A percentile compares a stretch with the other conserved stretches of the same genome.
These are phyloP conservation scores for Masticophis lateralis DNA, from an alignment of 2,797 vertebrate species.

Conservation along the genomic window DNA sequence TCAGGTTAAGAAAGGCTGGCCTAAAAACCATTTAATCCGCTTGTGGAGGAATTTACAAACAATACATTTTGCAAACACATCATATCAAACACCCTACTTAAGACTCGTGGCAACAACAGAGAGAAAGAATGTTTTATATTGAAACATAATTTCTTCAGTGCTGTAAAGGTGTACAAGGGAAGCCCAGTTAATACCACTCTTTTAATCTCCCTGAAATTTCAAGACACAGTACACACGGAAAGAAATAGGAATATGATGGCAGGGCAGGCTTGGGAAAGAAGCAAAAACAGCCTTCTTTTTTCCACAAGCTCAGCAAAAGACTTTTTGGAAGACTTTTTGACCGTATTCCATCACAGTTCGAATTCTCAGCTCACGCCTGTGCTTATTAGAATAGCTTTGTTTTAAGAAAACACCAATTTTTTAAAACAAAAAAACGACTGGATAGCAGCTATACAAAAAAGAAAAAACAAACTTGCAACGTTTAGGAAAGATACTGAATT, in stretches of 20 bases:
- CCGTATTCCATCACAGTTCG: not conserved
- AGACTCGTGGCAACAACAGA: not conserved
- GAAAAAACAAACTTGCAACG: not conserved
- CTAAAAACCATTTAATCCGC: not conserved
- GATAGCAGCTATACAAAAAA: not conserved
- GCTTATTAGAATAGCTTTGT: not conserved
- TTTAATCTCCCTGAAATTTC: not conserved
- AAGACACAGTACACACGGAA: not conserved
- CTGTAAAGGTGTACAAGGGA: rapidly evolving
- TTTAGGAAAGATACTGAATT: constrained; percentile 5
- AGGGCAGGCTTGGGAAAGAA: not conserved
- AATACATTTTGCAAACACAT: not conserved
- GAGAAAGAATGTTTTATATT: not conserved
- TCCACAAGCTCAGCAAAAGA: not conserved
- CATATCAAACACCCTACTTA: not conserved
- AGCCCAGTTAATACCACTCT: not conserved
- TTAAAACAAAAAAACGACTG: not conserved
- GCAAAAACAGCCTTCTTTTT: not conserved
- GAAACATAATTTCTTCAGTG: not conserved
- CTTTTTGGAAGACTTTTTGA: constrained; percentile 23
- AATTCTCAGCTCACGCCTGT: constrained; percentile 8
- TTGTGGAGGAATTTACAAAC: not conserved
- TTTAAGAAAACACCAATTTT: not conserved
- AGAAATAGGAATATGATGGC: not conserved
- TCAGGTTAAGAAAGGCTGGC: not conserved